phyloP scores from a whole-genome alignment of 2,797 vertebrate species.

The Ataeniobius toweri region DNA sequence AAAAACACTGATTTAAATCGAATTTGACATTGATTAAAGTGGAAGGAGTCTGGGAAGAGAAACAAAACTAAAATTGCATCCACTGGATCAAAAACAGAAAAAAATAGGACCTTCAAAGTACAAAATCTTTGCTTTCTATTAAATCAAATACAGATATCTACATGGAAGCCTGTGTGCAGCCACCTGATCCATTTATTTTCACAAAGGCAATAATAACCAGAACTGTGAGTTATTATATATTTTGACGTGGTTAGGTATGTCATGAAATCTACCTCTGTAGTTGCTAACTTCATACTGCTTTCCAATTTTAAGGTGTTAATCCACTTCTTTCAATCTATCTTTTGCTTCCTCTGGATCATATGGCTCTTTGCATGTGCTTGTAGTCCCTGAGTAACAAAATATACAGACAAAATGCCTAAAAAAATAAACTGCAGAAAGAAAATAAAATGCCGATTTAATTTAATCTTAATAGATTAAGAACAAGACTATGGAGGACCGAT shows the following conservation, averaged over 20 bases:
- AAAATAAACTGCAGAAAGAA: neutral
- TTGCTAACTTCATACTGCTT: no score
- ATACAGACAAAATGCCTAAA: neutral
- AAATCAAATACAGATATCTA: neutral
- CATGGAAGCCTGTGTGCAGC: neutral
- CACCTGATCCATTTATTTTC: neutral
- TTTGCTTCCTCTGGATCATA: no score
- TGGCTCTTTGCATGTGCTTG: neutral
- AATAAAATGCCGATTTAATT: neutral
- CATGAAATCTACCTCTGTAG: neutral
- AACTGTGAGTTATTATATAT: neutral
- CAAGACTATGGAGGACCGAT: no score
- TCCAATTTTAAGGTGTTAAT: no score
- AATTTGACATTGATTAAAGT: conserved; percentile 30
- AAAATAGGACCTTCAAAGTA: neutral
- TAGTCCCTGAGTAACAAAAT: neutral
- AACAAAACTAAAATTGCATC: neutral
- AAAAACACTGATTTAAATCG: conserved; percentile 32
- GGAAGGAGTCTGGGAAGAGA: conserved; percentile 16
- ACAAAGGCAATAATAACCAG: neutral
- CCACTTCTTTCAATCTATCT: neutral
- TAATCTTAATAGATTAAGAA: neutral
- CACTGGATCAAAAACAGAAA: neutral
- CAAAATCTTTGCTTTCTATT: neutral
- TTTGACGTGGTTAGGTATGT: neutral